A percentile compares a stretch with the other conserved stretches of the same genome.
Conservation (phyloP, 2,797 vertebrate species). For the Pampus argenteus region DNA sequence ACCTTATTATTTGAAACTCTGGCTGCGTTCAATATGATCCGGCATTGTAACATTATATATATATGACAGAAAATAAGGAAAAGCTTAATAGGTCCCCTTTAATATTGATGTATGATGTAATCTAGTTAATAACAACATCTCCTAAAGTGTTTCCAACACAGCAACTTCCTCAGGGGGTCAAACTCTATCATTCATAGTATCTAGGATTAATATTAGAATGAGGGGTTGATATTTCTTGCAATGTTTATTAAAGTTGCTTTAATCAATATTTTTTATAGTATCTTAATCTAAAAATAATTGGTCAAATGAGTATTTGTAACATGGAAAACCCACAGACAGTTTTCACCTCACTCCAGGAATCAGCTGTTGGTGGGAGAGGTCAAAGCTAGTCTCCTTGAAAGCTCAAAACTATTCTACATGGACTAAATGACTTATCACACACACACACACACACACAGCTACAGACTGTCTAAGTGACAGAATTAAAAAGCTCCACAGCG, state of each 20-base stretch:
- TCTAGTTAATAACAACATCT: background rate
- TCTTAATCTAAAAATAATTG: too few relatives aligned
- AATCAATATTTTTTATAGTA: background rate
- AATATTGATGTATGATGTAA: background rate
- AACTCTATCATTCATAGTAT: background rate
- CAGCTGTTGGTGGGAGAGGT: constrained; percentile 3
- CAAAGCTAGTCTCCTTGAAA: constrained; percentile 10
- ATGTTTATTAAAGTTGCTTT: background rate
- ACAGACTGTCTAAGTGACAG: constrained; percentile 10
- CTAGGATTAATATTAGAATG: background rate
- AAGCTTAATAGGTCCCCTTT: too few relatives aligned
- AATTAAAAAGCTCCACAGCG: constrained; percentile 36
- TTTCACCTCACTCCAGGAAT: background rate
- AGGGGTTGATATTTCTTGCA: background rate
- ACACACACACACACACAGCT: background rate
- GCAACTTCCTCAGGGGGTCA: background rate
- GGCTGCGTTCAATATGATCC: too few relatives aligned
- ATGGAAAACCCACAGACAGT: too few relatives aligned
- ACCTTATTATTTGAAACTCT: too few relatives aligned
- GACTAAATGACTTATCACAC: background rate
- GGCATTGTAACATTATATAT: too few relatives aligned
- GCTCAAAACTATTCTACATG: background rate
- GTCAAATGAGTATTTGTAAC: too few relatives aligned
- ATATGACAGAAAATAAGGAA: too few relatives aligned
- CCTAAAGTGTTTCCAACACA: background rate